Evolutionary conservation across 2,113 vertebrate genomes (phyloP).

Genomic region (Poeciliopsis turrubarensis): DNA sequence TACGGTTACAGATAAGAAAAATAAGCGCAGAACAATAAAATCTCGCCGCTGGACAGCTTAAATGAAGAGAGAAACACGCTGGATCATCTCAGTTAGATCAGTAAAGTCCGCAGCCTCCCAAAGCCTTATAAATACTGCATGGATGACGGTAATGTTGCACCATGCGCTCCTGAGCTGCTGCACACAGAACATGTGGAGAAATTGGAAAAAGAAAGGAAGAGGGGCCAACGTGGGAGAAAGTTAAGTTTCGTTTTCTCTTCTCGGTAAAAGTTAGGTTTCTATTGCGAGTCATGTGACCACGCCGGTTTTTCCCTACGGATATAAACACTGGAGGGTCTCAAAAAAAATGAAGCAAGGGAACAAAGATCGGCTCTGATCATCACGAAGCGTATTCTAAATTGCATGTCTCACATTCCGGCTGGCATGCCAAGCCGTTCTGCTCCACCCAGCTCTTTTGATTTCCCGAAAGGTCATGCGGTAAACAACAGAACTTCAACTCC

Average conservation of each 20-base stretch:
- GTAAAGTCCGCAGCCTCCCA: neutral
- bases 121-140: neutral
- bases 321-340: no score
- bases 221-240: neutral
- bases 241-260: slow-evolving; percentile 78
- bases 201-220: neutral
- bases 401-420: no score
- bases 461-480: no score
- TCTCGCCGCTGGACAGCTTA: neutral
- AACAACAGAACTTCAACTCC: no score
- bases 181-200: neutral
- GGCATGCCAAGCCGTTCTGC: no score
- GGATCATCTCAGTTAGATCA: neutral
- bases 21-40: neutral
- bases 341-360: no score
- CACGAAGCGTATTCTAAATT: no score
- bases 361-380: no score
- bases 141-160: neutral
- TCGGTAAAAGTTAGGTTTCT: slow-evolving; percentile 29
- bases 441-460: no score
- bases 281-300: slow-evolving; percentile 53
- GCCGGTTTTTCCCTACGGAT: neutral
- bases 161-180: neutral
- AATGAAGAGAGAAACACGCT: neutral
- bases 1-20: neutral